These are phyloP conservation scores for Pyrochroa serraticornis DNA, from an alignment of 2,888 invertebrate genomes.

Conservation along the genomic window DNA sequence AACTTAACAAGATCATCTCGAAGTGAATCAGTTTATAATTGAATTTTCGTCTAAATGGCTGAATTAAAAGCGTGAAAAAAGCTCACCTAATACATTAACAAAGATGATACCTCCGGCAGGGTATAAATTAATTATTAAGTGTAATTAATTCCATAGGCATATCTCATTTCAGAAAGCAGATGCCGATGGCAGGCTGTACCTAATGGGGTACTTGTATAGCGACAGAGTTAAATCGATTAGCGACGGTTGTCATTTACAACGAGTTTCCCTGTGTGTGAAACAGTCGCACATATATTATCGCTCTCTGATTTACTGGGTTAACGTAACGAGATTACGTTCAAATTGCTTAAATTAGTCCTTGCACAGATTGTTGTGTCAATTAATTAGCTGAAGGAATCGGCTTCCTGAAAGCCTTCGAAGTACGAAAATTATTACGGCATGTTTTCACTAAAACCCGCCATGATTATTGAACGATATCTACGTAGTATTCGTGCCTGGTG, in stretches of 20 bases:
- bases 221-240: constrained; percentile 50
- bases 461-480: constrained; percentile 20
- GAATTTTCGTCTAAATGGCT: constrained; percentile 22
- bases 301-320: constrained; percentile 36
- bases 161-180: constrained; percentile 46
- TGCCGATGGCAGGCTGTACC: constrained; percentile 51
- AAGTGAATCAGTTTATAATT: constrained; percentile 17
- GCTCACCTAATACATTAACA: constrained; percentile 29
- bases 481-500: constrained; percentile 24
- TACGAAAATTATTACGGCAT: constrained; percentile 11
- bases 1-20: neutral
- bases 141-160: constrained; percentile 48
- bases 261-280: constrained; percentile 37
- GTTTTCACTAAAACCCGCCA: constrained; percentile 13
- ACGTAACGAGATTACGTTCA: constrained; percentile 36
- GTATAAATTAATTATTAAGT: constrained; percentile 49
- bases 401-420: constrained; percentile 22
- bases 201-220: constrained; percentile 48
- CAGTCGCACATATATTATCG: constrained; percentile 39
- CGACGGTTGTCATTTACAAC: constrained; percentile 50
- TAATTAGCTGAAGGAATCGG: constrained; percentile 31
- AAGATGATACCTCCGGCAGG: constrained; percentile 30
- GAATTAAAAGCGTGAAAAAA: constrained; percentile 25
- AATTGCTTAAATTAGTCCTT: constrained; percentile 36
- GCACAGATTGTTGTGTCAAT: constrained; percentile 36